Evolutionary conservation across 2,888 invertebrate species (phyloP).

Genomic region (Cheilosia vernalis): DNA sequence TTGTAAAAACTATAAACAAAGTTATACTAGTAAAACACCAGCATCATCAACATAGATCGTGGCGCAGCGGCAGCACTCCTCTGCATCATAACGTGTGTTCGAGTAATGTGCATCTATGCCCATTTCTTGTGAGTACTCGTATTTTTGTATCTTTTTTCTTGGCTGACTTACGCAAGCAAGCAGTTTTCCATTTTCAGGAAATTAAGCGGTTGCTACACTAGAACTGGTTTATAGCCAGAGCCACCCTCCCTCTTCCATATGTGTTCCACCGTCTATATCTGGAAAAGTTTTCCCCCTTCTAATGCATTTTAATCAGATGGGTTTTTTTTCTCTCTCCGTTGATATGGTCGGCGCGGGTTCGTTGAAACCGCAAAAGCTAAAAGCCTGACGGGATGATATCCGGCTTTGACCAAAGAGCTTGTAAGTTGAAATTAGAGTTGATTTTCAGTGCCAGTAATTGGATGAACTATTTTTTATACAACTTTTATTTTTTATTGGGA

Average conservation of each 20-base stretch:
- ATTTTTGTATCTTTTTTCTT: slow-evolving; percentile 49
- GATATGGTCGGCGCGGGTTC: slow-evolving; percentile 18
- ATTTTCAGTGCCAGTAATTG: slow-evolving; percentile 10
- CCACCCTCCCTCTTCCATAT: background rate
- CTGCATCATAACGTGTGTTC: background rate
- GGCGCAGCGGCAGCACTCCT: background rate
- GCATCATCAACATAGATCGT: slow-evolving; percentile 19
- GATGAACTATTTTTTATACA: background rate
- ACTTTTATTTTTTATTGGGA: background rate
- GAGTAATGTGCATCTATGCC: slow-evolving; percentile 15
- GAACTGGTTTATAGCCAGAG: background rate
- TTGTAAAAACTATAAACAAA: slow-evolving; percentile 17
- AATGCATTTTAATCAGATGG: slow-evolving; percentile 50
- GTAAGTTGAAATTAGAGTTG: slow-evolving; percentile 14
- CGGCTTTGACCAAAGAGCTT: slow-evolving; percentile 22
- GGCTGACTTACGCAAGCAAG: slow-evolving; percentile 62
- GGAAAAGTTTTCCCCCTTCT: slow-evolving; percentile 10
- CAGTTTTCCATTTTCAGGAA: slow-evolving; percentile 74
- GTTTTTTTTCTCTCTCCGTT: background rate
- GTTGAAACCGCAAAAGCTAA: slow-evolving; percentile 58
- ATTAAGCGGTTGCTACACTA: slow-evolving; percentile 66
- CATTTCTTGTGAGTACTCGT: slow-evolving; percentile 11
- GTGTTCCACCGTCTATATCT: slow-evolving; percentile 9
- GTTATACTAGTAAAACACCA: slow-evolving; percentile 17
- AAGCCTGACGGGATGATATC: slow-evolving; percentile 38